Base-by-base conservation (phyloP, 2,888 invertebrate genomes). In the Oligia latruncula region DNA sequence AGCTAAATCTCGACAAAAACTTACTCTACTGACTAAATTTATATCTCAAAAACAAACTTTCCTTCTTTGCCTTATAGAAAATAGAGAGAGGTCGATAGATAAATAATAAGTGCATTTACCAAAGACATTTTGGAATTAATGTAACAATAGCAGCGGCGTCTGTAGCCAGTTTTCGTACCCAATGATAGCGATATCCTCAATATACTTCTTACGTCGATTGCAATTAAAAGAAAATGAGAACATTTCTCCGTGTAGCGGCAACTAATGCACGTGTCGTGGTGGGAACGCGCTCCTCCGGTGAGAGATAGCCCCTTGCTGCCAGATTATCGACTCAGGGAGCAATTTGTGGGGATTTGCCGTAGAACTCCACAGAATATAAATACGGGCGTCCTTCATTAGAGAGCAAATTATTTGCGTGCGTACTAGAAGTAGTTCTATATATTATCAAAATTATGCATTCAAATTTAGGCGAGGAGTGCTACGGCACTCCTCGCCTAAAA, bases 251-350 rank as follows among this genome's bases (percentile, higher is more conserved):
- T 35, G 66, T n/a, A 52, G 43, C 43, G 43, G 49, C 65, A 60
- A 83, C 49, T 60, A 66, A 77, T 15, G 66, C 35, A 4, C 49
- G 60, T 58, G n/a, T 46, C n/a, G n/a, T 40, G 29, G 46, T n/a
- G 58, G 29, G 20, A 35, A 62, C n/a, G 52, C 58, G 9, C 49
- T 80, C 62, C 49, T 58, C 23, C 17, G 17, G 4, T 23, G 9
- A 58, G 46, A 29, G 52, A 11, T 20, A 35, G 13, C 11, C 49
- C 49, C n/a, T 67, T 46, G 13, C 66, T 46, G 35, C 78, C 40
- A 78, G 80, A 80, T 83, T 83, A 83, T 67, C 66, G 83, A 80
- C 66, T 83, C 52, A 9, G 35, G 23, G 35, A 80, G 67, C 83
- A 80, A 83, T 80, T 80, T 78, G 67, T 80, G 67, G 60, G 66